These are phyloP conservation scores for Troides oblongomaculatus DNA, from an alignment of 2,888 invertebrate species.

Conservation along the genomic window DNA sequence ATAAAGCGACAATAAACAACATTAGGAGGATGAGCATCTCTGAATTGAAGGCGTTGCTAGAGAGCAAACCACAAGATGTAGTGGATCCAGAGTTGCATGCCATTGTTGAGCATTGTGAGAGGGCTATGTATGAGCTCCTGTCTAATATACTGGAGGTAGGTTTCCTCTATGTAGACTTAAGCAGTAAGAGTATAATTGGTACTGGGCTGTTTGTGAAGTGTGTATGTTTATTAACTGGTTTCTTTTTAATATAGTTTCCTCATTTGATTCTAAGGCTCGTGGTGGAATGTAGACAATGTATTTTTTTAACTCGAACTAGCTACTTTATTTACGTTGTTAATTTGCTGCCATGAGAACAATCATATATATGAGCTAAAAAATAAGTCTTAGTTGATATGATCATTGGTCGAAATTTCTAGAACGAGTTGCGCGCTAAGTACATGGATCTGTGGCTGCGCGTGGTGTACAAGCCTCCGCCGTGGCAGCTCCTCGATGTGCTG, in stretches of 20 bases:
- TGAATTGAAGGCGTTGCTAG: constrained; percentile 45
- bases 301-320: too few relatives aligned
- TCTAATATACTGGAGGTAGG: constrained; percentile 54
- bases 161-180: not conserved
- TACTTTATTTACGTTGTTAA: too few relatives aligned
- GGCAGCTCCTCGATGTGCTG: constrained; percentile 76
- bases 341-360: too few relatives aligned
- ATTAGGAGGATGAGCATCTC: constrained; percentile 54
- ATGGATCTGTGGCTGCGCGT: constrained; percentile 77
- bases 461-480: constrained; percentile 77
- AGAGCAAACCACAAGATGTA: constrained; percentile 43
- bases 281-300: too few relatives aligned
- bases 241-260: too few relatives aligned
- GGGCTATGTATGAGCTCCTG: constrained; percentile 48
- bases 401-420: constrained; percentile 46
- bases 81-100: constrained; percentile 44
- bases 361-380: too few relatives aligned
- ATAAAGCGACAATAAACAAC: constrained; percentile 75
- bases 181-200: too few relatives aligned
- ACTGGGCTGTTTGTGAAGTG: too few relatives aligned
- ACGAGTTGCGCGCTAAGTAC: constrained; percentile 80
- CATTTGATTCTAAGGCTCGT: too few relatives aligned
- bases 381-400: too few relatives aligned
- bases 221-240: too few relatives aligned
- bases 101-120: constrained; percentile 45